Conservation (phyloP, 2,888 invertebrate species). For the Leptopilina drosophilae region DNA sequence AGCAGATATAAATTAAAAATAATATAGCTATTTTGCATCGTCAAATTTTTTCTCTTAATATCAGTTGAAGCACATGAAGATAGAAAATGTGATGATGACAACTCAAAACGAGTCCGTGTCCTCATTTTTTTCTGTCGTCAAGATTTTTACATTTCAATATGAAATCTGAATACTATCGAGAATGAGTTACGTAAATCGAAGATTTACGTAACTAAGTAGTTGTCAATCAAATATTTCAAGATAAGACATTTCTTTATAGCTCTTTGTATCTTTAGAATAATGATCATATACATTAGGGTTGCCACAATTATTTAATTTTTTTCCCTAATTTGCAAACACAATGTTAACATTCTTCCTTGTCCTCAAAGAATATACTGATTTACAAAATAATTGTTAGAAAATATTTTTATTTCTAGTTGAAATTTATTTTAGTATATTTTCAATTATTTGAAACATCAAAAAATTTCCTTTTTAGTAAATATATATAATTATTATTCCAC, state of each 20-base stretch:
- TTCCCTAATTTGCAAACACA: background rate
- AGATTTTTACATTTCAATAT: constrained; percentile 5
- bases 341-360: too few relatives aligned
- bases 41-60: background rate
- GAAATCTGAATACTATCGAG: constrained; percentile 12
- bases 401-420: too few relatives aligned
- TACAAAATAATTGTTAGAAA: too few relatives aligned
- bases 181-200: constrained; percentile 30
- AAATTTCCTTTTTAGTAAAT: too few relatives aligned
- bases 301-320: background rate
- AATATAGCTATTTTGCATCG: background rate
- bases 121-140: background rate
- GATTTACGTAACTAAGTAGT: too few relatives aligned
- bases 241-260: constrained; percentile 31
- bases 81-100: background rate
- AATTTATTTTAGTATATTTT: too few relatives aligned
- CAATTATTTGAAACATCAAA: too few relatives aligned
- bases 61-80: background rate
- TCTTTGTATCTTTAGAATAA: constrained; percentile 26
- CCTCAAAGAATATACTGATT: too few relatives aligned
- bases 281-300: background rate
- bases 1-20: too few relatives aligned
- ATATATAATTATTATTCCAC: too few relatives aligned
- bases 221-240: constrained; percentile 33
- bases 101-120: background rate